A percentile compares a stretch with the other conserved stretches of the same genome.
Evolutionary conservation across 2,113 vertebrate species (phyloP).

Genomic region (Cinclus mexicanus): DNA sequence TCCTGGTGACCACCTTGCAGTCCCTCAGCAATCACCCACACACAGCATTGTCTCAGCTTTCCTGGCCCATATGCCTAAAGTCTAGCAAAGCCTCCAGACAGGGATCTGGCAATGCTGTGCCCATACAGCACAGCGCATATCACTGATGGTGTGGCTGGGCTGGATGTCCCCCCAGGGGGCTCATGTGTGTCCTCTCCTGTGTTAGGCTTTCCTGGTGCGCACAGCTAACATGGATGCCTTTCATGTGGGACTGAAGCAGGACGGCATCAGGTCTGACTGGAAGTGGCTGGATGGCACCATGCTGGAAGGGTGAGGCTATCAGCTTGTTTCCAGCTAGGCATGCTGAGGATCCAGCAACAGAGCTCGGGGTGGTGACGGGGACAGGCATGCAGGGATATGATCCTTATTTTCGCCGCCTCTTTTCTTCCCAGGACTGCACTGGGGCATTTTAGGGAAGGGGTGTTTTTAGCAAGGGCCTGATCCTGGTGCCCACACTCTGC

Average conservation of each 20-base stretch:
- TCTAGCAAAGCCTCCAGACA: neutral
- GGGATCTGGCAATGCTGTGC: neutral
- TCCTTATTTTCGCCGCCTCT: neutral
- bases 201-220: slow-evolving; percentile 2
- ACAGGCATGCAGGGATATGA: neutral
- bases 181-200: neutral
- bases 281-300: slow-evolving; percentile 32
- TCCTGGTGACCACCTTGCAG: neutral
- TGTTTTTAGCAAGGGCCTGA: neutral
- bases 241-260: slow-evolving; percentile 19
- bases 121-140: fast-evolving
- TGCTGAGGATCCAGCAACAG: neutral
- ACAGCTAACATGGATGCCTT: neutral
- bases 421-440: neutral
- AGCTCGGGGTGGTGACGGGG: fast-evolving
- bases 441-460: neutral
- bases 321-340: neutral
- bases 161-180: neutral
- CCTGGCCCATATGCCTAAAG: neutral
- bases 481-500: neutral
- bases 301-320: neutral
- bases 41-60: neutral
- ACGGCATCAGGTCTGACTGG: neutral
- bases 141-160: fast-evolving
- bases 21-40: neutral